phyloP scores from a whole-genome alignment of 1,140 invertebrate genomes.

The Calephelis virginiensis region DNA sequence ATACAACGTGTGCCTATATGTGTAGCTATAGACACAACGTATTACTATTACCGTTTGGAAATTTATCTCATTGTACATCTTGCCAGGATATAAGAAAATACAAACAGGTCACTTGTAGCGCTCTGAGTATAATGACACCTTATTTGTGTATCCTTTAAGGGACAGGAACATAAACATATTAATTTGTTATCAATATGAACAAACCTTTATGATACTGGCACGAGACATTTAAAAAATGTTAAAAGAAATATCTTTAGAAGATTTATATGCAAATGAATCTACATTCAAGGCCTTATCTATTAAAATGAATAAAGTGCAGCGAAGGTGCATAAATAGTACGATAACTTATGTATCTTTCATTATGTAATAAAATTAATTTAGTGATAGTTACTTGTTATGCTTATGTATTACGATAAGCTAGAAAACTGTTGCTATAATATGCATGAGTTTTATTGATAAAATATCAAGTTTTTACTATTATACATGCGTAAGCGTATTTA shows the following conservation, averaged over 20 bases:
- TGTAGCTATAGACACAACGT: too few species aligned
- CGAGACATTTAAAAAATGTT: slow-evolving; percentile 3
- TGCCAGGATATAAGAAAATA: too few species aligned
- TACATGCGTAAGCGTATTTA: too few species aligned
- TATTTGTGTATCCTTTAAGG: too few species aligned
- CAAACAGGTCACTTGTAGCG: too few species aligned
- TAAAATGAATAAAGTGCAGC: slow-evolving; percentile 26
- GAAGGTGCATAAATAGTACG: slow-evolving; percentile 24
- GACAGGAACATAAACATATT: too few species aligned
- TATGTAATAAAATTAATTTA: slow-evolving; percentile 26
- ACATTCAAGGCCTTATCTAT: slow-evolving; percentile 27
- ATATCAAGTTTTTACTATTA: too few species aligned
- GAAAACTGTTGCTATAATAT: not conserved
- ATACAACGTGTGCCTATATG: too few species aligned
- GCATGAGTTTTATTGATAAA: too few species aligned
- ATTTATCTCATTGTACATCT: too few species aligned
- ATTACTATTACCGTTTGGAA: too few species aligned
- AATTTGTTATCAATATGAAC: not conserved
- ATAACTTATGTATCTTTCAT: slow-evolving; percentile 24
- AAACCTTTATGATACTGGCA: not conserved
- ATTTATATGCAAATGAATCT: slow-evolving; percentile 32
- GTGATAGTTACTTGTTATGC: slow-evolving; percentile 4
- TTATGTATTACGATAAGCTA: not conserved
- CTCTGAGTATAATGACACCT: too few species aligned
- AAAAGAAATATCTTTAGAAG: slow-evolving; percentile 18